phyloP scores from a whole-genome alignment of 2,797 vertebrate genomes.

The Chrosomus eos region DNA sequence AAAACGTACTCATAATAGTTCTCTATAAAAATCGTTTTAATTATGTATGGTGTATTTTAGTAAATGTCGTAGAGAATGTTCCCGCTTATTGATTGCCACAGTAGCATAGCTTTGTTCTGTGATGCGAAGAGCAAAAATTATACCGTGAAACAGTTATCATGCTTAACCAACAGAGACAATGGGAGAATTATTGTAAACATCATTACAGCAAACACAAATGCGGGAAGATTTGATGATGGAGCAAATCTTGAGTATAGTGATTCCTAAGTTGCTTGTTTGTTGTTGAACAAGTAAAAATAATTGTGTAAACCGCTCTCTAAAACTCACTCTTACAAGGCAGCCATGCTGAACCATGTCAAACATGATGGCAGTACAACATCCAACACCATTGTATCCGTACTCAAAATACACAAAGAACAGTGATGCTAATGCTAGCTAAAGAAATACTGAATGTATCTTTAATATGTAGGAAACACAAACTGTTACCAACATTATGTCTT shows the following conservation, averaged over 20 bases:
- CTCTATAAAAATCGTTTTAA: not conserved
- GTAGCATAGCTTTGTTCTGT: not conserved
- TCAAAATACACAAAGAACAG: not conserved
- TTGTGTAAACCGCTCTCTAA: not conserved
- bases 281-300: not conserved
- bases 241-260: not conserved
- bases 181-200: not conserved
- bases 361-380: not conserved
- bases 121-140: not conserved
- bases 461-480: not conserved
- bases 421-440: not conserved
- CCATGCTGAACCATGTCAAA: not conserved
- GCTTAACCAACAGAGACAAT: not conserved
- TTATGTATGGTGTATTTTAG: not conserved
- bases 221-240: not conserved
- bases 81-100: not conserved
- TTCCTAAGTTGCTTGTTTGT: not conserved
- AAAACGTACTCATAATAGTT: not conserved
- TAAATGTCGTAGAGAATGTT: not conserved
- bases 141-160: not conserved
- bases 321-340: not conserved
- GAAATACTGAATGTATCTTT: not conserved
- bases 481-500: conserved; percentile 1
- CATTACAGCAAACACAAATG: not conserved
- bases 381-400: not conserved